Evolutionary conservation across 2,797 vertebrate species (phyloP).

Genomic region (Channallabes apus): DNA sequence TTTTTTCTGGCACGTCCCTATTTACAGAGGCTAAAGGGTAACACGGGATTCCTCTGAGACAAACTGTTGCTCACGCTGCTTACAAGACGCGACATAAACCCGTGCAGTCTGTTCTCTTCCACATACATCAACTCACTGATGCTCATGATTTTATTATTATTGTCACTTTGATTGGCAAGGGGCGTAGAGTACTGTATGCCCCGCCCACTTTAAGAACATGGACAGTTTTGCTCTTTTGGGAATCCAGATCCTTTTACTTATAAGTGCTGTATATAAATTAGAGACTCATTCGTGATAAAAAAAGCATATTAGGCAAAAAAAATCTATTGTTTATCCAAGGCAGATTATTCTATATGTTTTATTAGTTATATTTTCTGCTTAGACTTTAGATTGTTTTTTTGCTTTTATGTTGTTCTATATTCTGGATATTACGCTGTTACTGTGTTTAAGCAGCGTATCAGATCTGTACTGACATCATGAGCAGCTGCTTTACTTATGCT

Average conservation of each 20-base stretch:
- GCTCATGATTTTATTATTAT: neutral
- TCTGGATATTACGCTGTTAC: neutral
- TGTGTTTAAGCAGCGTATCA: neutral
- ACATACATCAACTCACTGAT: neutral
- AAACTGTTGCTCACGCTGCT: neutral
- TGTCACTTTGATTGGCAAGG: neutral
- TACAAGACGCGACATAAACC: neutral
- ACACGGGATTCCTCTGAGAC: neutral
- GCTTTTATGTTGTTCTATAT: neutral
- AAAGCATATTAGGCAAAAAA: neutral
- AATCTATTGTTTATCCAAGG: neutral
- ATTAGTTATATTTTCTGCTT: neutral
- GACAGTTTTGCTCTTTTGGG: neutral
- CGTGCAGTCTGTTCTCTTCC: neutral
- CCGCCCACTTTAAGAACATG: neutral
- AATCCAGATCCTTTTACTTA: neutral
- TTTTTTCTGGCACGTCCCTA: neutral
- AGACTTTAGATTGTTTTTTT: neutral
- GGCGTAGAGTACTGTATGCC: neutral
- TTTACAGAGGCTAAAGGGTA: neutral
- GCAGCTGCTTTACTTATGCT: neutral
- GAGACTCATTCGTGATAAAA: neutral
- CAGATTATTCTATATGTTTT: neutral
- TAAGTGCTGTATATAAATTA: neutral
- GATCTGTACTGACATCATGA: neutral